Conservation (phyloP, 2,797 vertebrate genomes). For the Tauraco hartlaubi region DNA sequence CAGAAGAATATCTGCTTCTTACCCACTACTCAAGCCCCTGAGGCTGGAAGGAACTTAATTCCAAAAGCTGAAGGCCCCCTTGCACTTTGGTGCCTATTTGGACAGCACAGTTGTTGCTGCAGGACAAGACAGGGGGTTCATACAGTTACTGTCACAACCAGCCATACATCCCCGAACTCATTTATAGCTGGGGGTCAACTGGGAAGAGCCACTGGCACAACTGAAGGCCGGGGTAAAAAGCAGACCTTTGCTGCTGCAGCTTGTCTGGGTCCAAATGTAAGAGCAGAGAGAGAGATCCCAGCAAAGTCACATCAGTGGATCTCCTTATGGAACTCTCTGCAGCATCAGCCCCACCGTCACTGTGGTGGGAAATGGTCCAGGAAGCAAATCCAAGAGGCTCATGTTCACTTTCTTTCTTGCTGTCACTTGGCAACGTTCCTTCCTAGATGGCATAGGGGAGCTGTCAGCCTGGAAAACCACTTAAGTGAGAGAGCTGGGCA, state of each 20-base stretch:
- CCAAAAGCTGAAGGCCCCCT: background rate
- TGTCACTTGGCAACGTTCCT: background rate
- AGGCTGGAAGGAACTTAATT: background rate
- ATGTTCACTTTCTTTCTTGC: background rate
- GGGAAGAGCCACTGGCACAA: background rate
- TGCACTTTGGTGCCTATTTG: background rate
- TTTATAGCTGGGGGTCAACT: background rate
- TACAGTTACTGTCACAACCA: background rate
- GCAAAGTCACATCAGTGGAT: background rate
- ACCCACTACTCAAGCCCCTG: background rate
- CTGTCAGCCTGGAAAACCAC: background rate
- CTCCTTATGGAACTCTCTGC: background rate
- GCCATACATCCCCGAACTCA: background rate
- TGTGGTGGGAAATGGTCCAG: background rate
- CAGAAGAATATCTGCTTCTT: background rate
- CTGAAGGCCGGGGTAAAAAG: background rate
- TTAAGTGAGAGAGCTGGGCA: background rate
- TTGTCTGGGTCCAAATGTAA: background rate
- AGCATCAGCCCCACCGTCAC: background rate
- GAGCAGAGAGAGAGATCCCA: background rate
- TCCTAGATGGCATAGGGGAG: background rate
- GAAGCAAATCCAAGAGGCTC: conserved; percentile 4
- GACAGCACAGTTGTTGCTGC: background rate
- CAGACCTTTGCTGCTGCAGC: background rate
- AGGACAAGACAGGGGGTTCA: background rate